A percentile compares a stretch with the other conserved stretches of the same genome.
phyloP scores from a whole-genome alignment of 2,888 invertebrate genomes.

The Ethmia dodecea region DNA sequence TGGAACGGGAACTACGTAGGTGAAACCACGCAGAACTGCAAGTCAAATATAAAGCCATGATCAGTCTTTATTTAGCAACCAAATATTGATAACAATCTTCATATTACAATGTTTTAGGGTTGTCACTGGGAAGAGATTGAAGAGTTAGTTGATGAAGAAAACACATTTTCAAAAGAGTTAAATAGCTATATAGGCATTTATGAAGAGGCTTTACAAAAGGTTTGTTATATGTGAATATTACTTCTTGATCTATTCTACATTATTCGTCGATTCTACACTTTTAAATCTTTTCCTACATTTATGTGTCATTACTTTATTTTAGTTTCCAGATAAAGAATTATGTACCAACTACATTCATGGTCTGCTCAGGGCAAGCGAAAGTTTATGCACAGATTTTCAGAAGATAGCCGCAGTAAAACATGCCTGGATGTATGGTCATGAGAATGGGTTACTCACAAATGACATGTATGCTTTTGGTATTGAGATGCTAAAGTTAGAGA shows the following conservation, averaged over 20 bases:
- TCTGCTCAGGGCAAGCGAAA: constrained; percentile 41
- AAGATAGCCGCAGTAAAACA: constrained; percentile 54
- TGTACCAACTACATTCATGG: constrained; percentile 61
- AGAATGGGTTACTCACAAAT: constrained; percentile 48
- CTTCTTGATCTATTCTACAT: too few species aligned
- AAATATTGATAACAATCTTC: too few species aligned
- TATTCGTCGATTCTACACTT: neutral
- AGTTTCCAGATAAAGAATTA: constrained; percentile 60
- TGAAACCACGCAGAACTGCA: too few species aligned
- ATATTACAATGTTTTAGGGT: too few species aligned
- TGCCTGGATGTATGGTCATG: constrained; percentile 59
- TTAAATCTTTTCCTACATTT: neutral
- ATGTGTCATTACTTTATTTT: constrained; percentile 7
- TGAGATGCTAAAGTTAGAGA: constrained; percentile 49
- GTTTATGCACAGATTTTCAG: constrained; percentile 40
- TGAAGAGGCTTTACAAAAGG: constrained; percentile 58
- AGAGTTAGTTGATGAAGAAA: constrained; percentile 43
- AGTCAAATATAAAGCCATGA: too few species aligned
- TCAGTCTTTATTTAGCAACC: too few species aligned
- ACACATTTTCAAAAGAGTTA: constrained; percentile 39
- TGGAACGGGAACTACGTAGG: too few species aligned
- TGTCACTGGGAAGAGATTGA: constrained; percentile 58
- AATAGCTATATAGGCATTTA: constrained; percentile 53
- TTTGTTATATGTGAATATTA: constrained; percentile 10
- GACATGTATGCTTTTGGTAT: constrained; percentile 66